These are phyloP conservation scores for Orthochromis indermauri DNA, from an alignment of 2,113 vertebrate species.

Conservation along the genomic window DNA sequence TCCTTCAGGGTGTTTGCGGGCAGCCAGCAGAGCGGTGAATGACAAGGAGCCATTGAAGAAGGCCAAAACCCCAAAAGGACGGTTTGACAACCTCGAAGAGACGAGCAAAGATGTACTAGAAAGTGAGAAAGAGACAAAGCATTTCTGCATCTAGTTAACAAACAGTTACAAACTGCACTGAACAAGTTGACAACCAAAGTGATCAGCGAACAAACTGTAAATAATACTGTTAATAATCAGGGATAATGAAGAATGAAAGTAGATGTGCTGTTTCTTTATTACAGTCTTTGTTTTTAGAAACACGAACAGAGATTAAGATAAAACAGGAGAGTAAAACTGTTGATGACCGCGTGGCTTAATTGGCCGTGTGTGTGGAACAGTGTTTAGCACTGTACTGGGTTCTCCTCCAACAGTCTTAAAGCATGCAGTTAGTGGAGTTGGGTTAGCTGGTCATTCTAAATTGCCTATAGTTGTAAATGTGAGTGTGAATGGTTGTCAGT, in stretches of 20 bases:
- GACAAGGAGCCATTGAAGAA: conserved; percentile 75
- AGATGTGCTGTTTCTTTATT: background rate
- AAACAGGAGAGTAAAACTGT: background rate
- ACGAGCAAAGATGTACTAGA: conserved; percentile 75
- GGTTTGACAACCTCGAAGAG: conserved; percentile 79
- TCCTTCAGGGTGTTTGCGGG: conserved; percentile 45
- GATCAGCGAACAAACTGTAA: accelerated
- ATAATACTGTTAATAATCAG: background rate
- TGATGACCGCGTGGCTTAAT: background rate
- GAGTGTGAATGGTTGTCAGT: background rate
- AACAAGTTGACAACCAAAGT: background rate
- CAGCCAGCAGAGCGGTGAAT: conserved; percentile 46
- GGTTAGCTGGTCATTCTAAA: background rate
- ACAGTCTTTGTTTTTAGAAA: background rate
- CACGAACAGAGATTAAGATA: background rate
- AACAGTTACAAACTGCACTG: background rate
- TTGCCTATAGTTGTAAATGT: background rate
- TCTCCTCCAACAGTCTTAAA: background rate
- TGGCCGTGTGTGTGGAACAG: background rate
- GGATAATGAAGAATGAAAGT: background rate
- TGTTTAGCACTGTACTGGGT: background rate
- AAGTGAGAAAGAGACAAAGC: conserved; percentile 61
- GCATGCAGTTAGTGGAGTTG: background rate
- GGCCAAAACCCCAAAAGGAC: conserved; percentile 83
- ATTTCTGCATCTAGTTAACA: accelerated